Percentiles rank a stretch among this genome's conserved stretches.
These are phyloP conservation scores for Magallana gigas DNA, from an alignment of 1,140 invertebrate species.

Conservation along the genomic window DNA sequence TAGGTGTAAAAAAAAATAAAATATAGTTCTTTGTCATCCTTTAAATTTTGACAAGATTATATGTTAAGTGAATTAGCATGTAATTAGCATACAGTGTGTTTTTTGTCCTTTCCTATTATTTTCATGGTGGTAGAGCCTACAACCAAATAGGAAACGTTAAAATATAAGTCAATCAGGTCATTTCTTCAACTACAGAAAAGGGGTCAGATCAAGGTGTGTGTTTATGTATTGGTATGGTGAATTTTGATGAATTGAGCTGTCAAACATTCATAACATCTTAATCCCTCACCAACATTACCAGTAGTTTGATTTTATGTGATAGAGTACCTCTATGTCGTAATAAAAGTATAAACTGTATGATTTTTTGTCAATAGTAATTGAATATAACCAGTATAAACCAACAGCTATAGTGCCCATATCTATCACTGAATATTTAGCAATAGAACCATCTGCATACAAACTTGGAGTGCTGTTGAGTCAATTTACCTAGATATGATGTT, in stretches of 20 bases:
- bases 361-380: too few species aligned
- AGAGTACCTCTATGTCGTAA: too few species aligned
- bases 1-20: neutral
- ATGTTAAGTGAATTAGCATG: neutral
- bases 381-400: too few species aligned
- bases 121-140: neutral
- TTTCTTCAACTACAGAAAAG: neutral
- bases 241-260: conserved; percentile 23
- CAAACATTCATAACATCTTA: conserved; percentile 12
- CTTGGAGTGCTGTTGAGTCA: too few species aligned
- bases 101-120: neutral
- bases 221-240: neutral
- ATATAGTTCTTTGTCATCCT: conserved; percentile 4
- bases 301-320: neutral
- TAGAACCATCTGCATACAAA: too few species aligned
- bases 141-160: neutral
- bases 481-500: too few species aligned
- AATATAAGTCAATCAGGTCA: neutral
- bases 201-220: neutral
- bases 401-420: too few species aligned
- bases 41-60: conserved; percentile 16
- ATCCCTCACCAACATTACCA: neutral
- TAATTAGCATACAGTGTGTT: conserved; percentile 21
- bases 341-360: too few species aligned
- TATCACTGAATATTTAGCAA: too few species aligned